Evolutionary conservation across 2,113 vertebrate species (phyloP), one percentile per base, ranked within the genome.

Genomic region (Pterophyllum scalare): DNA sequence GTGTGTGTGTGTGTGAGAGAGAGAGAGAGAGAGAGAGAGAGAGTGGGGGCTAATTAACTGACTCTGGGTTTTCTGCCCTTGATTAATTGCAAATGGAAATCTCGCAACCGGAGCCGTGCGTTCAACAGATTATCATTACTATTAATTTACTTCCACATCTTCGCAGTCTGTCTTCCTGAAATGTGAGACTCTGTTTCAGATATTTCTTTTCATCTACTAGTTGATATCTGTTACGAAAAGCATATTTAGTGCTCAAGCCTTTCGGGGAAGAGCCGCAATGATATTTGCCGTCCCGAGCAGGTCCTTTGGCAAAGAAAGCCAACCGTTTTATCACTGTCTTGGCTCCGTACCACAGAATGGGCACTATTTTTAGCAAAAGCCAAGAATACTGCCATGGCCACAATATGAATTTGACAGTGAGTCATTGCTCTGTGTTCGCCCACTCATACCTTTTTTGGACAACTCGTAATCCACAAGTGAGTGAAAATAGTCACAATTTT

Each of bases 381-480:
- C 80, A 82, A 88, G 82, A 93, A 91, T 90, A 84, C 88, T 88
- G 86, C 85, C 86, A 85, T 77, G 59, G 81, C 84, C 87, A 91
- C 90, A 77, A 91, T 92, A 79, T 86, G 84, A 84, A 89, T 88
- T 79, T 89, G 89, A 93, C 93, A 91, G 80, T 90, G 89, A 91
- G 83, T 91, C 91, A 89, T 90, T 82, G 61, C 80, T 89, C 83
- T 24, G 84, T 49, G 81, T 57, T 92, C 81, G 81, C 87, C 89
- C 92, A 92, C 91, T 86, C 86, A 24, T 87, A 88, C 83, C 87
- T 90, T 81, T 35, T 35, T 61, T 85, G 80, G 87, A 83, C 72
- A 62, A 49, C 76, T 81, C 87, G 61, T 57, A 59, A 84, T 82
- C 85, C 80, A 87, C 77, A 64, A 87, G 64, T 81, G 86, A 85